Base-by-base conservation (phyloP, 2,888 invertebrate genomes). In the Masnerella sp. region DNA sequence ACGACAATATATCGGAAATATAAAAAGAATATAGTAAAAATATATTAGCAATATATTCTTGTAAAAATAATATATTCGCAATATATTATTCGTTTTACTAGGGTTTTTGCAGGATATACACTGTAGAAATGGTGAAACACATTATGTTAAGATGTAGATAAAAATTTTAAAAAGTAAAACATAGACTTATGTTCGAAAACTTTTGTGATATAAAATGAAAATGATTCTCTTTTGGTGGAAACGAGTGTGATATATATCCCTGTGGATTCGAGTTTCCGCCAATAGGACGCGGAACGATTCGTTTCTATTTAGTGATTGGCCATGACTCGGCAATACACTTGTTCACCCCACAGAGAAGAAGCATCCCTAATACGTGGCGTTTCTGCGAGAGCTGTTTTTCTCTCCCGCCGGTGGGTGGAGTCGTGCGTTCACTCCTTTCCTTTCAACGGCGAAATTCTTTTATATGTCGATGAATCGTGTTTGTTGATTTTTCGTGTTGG, bases 221-320 rank as follows among this genome's bases (percentile, higher is more conserved):
- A 11, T n/a, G 12, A 22, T 30, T 49, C 17, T 14, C n/a, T 11
- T 49, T 58, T 12, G 40, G 12, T 58, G 3, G 45, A 42, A 18
- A 49, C 17, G 25, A 17, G 17, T 22, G 12, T n/a, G 18, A 22
- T 49, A n/a, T n/a, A n/a, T n/a, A n/a, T n/a, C 42, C 59, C 28
- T 12, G 30, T 20, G 36, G 17, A 17, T 14, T 51, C 32, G 9
- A 5, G 11, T 22, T 51, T 34, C 58, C 30, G 18, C 65, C 69
- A 65, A 74, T 74, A 47, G 69, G 54, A 65, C 30, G 52, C 17
- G n/a, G 0, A 42, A 42, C 15, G 30, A 42, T 64, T 42, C 69
- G 17, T 59, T 64, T 69, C 74, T 69, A 74, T 65, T 69, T 65
- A 59, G 69, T 47, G 74, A 74, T 74, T 74, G 74, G 74, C 69